Conservation (phyloP, 2,113 vertebrate genomes). For the Pangasianodon gigas region DNA sequence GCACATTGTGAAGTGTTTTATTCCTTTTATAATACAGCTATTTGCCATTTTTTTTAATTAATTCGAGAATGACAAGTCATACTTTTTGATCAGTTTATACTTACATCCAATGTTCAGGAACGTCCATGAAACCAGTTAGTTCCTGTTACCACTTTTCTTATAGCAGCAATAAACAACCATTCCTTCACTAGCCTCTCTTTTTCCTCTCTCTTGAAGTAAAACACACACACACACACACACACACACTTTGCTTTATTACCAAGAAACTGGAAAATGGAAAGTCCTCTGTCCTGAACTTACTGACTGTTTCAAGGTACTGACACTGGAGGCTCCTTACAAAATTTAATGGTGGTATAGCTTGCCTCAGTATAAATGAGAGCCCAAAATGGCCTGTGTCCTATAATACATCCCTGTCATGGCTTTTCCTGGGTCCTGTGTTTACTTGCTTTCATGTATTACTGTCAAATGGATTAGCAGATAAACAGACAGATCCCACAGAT, state of each 20-base stretch:
- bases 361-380: neutral
- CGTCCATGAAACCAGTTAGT: neutral
- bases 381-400: neutral
- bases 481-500: constrained; percentile 45
- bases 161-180: neutral
- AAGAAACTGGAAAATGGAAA: neutral
- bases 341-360: neutral
- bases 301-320: neutral
- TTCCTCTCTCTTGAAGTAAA: neutral
- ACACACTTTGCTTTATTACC: neutral
- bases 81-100: neutral
- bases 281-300: neutral
- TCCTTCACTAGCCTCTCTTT: neutral
- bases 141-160: neutral
- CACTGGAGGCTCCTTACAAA: neutral
- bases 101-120: neutral
- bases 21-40: neutral
- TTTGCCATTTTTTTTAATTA: neutral
- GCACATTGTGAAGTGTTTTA: neutral
- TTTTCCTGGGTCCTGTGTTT: constrained; percentile 37
- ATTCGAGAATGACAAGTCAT: neutral
- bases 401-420: neutral
- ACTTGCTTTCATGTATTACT: constrained; percentile 58
- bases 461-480: constrained; percentile 49
- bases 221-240: constrained; percentile 5